Evolutionary conservation across 2,888 invertebrate species (phyloP).

Genomic region (Agrotis segetum): DNA sequence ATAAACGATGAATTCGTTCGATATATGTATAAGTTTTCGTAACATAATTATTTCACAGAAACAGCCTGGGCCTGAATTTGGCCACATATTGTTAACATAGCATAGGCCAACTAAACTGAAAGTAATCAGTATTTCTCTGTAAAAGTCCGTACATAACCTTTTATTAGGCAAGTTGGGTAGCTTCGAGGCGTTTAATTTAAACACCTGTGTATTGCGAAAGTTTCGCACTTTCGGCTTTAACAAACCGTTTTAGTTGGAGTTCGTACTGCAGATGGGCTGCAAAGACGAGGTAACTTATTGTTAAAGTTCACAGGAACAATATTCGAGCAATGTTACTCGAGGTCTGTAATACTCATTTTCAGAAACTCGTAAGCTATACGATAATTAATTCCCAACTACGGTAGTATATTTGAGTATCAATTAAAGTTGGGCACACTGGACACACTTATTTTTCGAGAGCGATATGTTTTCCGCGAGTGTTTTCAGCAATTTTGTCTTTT

Average conservation of each 20-base stretch:
- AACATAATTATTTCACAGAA: too few relatives aligned
- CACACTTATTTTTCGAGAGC: too few relatives aligned
- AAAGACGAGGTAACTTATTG: slow-evolving; percentile 5
- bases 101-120: neutral
- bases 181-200: slow-evolving; percentile 39
- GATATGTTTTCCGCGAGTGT: too few relatives aligned
- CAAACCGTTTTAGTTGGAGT: slow-evolving; percentile 2
- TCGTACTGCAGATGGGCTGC: slow-evolving; percentile 2
- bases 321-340: neutral
- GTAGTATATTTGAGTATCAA: too few relatives aligned
- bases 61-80: too few relatives aligned
- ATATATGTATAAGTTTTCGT: too few relatives aligned
- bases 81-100: neutral
- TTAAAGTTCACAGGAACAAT: neutral
- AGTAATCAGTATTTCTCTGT: slow-evolving; percentile 9
- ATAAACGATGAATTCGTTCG: neutral
- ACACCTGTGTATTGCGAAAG: slow-evolving; percentile 39
- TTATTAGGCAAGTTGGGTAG: slow-evolving; percentile 43
- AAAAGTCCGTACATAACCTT: slow-evolving; percentile 29
- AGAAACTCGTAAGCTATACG: too few relatives aligned
- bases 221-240: slow-evolving; percentile 29
- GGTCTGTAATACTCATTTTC: neutral
- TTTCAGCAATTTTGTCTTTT: too few relatives aligned
- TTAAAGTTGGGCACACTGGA: too few relatives aligned
- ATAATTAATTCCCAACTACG: too few relatives aligned